Evolutionary conservation across 2,797 vertebrate genomes (phyloP).

Genomic region (Arnoldichthys spilopterus): DNA sequence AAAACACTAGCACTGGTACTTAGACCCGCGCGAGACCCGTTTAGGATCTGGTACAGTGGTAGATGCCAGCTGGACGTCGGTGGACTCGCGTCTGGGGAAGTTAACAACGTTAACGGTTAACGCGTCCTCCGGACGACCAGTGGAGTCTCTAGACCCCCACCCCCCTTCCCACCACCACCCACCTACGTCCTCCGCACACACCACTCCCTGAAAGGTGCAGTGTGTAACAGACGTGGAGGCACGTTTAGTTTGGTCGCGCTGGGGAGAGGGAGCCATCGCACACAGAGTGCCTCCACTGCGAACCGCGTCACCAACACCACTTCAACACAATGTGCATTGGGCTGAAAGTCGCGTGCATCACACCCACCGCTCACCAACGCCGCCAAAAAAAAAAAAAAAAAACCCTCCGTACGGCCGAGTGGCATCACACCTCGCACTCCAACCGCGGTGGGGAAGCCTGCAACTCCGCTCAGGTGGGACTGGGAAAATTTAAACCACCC

Average conservation of each 20-base stretch:
- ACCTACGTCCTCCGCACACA: background rate
- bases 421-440: background rate
- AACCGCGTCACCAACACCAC: too few relatives aligned
- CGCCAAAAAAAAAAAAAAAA: background rate
- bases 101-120: too few relatives aligned
- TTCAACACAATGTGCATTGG: background rate
- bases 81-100: background rate
- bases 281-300: too few relatives aligned
- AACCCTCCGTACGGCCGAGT: background rate
- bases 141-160: too few relatives aligned
- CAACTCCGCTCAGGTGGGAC: background rate
- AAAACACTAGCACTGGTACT: background rate
- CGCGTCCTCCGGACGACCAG: too few relatives aligned
- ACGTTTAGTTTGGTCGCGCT: background rate
- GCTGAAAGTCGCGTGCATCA: background rate
- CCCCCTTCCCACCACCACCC: background rate
- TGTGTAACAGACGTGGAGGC: slow-evolving; percentile 14
- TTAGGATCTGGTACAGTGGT: background rate
- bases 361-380: background rate
- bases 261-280: too few relatives aligned
- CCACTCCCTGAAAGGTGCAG: slow-evolving; percentile 51
- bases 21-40: background rate
- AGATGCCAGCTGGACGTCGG: background rate
- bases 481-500: background rate
- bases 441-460: too few relatives aligned